Evolutionary conservation across 2,888 invertebrate species (phyloP).

Genomic region (Aporophyla lueneburgensis): DNA sequence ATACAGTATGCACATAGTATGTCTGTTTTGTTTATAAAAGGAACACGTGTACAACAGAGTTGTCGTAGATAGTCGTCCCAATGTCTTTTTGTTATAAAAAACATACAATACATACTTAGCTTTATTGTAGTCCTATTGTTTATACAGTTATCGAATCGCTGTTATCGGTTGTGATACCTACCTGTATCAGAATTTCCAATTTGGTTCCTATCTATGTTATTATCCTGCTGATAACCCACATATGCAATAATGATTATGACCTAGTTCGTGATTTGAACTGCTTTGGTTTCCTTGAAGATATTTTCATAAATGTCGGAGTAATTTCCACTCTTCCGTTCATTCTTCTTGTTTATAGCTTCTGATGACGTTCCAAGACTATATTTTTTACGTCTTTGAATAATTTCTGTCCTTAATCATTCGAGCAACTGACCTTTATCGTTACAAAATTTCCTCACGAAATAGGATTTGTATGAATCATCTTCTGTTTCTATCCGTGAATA

Average conservation of each 20-base stretch:
- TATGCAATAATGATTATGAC: slow-evolving; percentile 10
- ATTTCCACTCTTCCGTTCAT: slow-evolving; percentile 14
- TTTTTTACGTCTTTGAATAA: slow-evolving; percentile 30
- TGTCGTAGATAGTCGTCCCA: slow-evolving; percentile 38
- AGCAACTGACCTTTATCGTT: slow-evolving; percentile 9
- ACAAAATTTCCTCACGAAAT: slow-evolving; percentile 20
- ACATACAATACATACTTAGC: slow-evolving; percentile 12
- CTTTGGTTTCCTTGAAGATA: slow-evolving; percentile 20
- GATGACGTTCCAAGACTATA: neutral
- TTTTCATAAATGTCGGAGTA: slow-evolving; percentile 14
- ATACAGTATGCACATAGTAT: slow-evolving; percentile 22
- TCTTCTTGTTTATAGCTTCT: slow-evolving; percentile 6
- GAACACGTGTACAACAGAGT: slow-evolving; percentile 50
- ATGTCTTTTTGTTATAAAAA: slow-evolving; percentile 54
- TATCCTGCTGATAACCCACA: slow-evolving; percentile 47
- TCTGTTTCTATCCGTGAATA: slow-evolving; percentile 26
- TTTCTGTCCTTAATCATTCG: slow-evolving; percentile 37
- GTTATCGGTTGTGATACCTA: slow-evolving; percentile 13
- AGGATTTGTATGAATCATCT: slow-evolving; percentile 37
- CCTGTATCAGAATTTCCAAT: slow-evolving; percentile 24
- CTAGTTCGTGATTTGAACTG: slow-evolving; percentile 11
- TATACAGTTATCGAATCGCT: slow-evolving; percentile 14
- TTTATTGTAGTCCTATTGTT: slow-evolving; percentile 33
- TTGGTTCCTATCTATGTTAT: slow-evolving; percentile 42
- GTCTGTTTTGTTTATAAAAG: slow-evolving; percentile 44